These are phyloP conservation scores for Sesia apiformis DNA, from an alignment of 2,888 invertebrate species.

Conservation along the genomic window DNA sequence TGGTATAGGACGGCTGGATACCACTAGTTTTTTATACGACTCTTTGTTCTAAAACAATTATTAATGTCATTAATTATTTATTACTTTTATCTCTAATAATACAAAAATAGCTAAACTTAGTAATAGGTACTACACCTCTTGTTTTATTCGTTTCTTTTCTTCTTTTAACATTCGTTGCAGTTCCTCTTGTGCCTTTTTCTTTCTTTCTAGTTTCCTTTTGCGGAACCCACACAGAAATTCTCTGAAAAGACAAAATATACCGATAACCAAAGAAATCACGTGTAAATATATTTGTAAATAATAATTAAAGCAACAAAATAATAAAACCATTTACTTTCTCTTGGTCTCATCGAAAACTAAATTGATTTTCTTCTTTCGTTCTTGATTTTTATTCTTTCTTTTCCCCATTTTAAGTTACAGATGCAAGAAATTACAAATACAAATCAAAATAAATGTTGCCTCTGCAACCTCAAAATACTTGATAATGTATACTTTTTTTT, in stretches of 20 bases:
- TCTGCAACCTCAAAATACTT: no score
- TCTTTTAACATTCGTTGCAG: slow-evolving; percentile 81
- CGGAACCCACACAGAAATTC: slow-evolving; percentile 88
- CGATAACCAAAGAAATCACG: not conserved
- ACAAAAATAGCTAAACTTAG: not conserved
- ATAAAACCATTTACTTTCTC: slow-evolving; percentile 38
- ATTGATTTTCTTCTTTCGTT: slow-evolving; percentile 46
- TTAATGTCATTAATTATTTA: not conserved
- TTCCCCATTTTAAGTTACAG: slow-evolving; percentile 37
- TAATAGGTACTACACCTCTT: slow-evolving; percentile 67
- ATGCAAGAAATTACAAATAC: not conserved
- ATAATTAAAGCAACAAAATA: not conserved
- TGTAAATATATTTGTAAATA: not conserved
- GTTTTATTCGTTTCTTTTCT: slow-evolving; percentile 83
- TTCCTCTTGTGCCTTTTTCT: slow-evolving; percentile 83
- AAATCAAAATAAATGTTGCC: not conserved
- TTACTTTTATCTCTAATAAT: not conserved
- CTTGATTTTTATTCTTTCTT: slow-evolving; percentile 41
- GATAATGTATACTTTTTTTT: no score
- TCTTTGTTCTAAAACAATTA: slow-evolving; percentile 71
- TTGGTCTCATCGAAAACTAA: slow-evolving; percentile 62
- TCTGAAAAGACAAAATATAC: slow-evolving; percentile 53
- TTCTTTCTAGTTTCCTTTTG: slow-evolving; percentile 84
- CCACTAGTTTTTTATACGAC: slow-evolving; percentile 81
- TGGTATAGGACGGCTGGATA: slow-evolving; percentile 81